A percentile compares a stretch with the other conserved stretches of the same genome.
Evolutionary conservation across 2,797 vertebrate species (phyloP).

Genomic region (Decapterus maruadsi): DNA sequence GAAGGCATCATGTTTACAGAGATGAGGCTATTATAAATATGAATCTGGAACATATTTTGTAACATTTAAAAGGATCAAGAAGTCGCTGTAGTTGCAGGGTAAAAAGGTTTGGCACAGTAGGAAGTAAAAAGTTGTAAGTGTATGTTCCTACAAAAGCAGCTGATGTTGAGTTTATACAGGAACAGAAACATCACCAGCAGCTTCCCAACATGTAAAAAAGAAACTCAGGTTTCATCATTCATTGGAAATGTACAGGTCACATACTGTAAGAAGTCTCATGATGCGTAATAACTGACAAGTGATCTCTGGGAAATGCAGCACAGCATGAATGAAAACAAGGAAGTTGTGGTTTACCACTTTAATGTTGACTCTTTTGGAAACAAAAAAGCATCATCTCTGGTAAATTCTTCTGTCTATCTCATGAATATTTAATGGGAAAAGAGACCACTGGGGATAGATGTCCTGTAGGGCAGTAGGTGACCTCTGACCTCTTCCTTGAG

Average conservation of each 20-base stretch:
- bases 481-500: constrained; percentile 6
- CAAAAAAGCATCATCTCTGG: background rate
- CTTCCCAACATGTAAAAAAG: background rate
- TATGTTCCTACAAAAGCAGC: background rate
- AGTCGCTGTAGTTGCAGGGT: too few relatives aligned
- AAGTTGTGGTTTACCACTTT: constrained; percentile 9
- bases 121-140: background rate
- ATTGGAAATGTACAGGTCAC: background rate
- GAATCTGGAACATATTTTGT: too few relatives aligned
- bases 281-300: background rate
- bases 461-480: background rate
- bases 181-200: too few relatives aligned
- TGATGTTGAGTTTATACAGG: background rate
- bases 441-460: background rate
- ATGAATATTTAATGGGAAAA: background rate
- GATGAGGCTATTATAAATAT: too few relatives aligned
- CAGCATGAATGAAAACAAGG: background rate
- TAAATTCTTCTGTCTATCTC: background rate
- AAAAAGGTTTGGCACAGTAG: too few relatives aligned
- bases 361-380: constrained; percentile 11
- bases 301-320: background rate
- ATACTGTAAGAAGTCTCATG: background rate
- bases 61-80: too few relatives aligned
- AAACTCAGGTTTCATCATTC: background rate
- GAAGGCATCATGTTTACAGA: too few relatives aligned